Evolutionary conservation across 1,140 invertebrate species (phyloP), one percentile per base, ranked within the genome.

Genomic region (Caenorhabditis brenneri): DNA sequence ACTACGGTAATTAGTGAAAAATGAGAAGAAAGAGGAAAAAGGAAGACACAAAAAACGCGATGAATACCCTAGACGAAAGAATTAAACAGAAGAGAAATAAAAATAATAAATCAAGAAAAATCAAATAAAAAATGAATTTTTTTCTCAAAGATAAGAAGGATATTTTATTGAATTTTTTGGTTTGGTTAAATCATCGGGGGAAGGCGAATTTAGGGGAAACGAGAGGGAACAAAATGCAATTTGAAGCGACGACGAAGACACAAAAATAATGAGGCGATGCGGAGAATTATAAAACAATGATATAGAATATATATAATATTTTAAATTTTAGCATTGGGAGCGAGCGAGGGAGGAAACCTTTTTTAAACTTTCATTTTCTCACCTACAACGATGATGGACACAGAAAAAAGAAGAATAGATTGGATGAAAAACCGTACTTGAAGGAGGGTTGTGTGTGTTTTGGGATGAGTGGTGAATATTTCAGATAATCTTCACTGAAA

Each of bases 401-500:
- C 49, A 5, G 19, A 65, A 65, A 65, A 65, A 36, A 36, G 7
- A 12, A 9, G 19, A 24, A 65, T n/a, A 2, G 16, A 36, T 7
- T 19, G 16, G n/a, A 42, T 4, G 15, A n/a, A 46, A 46, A 74
- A 74, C 65, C 65, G 65, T 74, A 74, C 65, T n/a, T 39, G 65
- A 24, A 27, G 19, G 16, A 27, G 65, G 33, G 65, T n/a, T n/a
- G 65, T 0, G 31, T 0, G 31, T 7, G 58, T 4, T 9, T n/a
- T n/a, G n/a, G 29, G 29, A 58, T 58, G 2, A 58, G 16, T 1
- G 22, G 2, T 6, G 31, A 31, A 58, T 19, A 74, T 74, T 74
- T 74, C 65, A 74, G 65, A 12, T 33, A 9, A 42, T 74, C n/a
- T 74, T 74, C 65, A 42, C 65, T 74, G 65, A 74, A 74, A 74